These are phyloP conservation scores for Gopherus evgoodei DNA, from an alignment of 2,113 vertebrate genomes.

Conservation along the genomic window DNA sequence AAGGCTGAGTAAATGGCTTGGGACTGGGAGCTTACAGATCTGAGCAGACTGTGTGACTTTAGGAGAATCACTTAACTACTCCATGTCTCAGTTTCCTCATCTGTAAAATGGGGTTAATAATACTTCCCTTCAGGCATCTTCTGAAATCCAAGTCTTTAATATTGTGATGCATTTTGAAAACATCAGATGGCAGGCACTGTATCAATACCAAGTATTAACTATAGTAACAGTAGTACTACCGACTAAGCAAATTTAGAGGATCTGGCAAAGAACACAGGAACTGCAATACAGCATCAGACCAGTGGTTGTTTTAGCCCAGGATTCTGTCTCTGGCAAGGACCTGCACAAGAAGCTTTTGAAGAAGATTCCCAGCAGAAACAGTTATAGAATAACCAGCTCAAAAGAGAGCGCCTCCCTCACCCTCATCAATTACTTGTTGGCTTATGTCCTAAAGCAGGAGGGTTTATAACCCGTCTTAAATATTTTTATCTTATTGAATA, in stretches of 20 bases:
- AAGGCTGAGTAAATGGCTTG: background rate
- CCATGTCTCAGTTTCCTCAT: background rate
- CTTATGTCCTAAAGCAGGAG: background rate
- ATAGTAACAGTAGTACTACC: background rate
- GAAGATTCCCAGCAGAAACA: background rate
- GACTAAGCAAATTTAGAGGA: background rate
- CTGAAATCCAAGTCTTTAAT: background rate
- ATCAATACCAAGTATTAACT: background rate
- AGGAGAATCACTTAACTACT: background rate
- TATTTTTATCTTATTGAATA: background rate
- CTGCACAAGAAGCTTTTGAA: background rate
- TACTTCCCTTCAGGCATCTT: background rate
- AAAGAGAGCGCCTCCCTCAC: background rate
- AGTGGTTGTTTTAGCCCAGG: too few relatives aligned
- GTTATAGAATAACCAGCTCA: background rate
- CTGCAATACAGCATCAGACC: background rate
- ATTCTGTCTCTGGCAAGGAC: background rate
- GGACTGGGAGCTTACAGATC: background rate
- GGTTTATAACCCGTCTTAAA: rapidly evolving
- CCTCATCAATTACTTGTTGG: background rate
- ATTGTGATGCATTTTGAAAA: background rate
- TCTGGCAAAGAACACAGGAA: background rate
- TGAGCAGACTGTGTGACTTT: background rate
- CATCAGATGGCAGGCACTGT: background rate
- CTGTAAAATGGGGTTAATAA: background rate